phyloP scores from a whole-genome alignment of 2,888 invertebrate genomes.

The Harpagoxenus sublaevis region DNA sequence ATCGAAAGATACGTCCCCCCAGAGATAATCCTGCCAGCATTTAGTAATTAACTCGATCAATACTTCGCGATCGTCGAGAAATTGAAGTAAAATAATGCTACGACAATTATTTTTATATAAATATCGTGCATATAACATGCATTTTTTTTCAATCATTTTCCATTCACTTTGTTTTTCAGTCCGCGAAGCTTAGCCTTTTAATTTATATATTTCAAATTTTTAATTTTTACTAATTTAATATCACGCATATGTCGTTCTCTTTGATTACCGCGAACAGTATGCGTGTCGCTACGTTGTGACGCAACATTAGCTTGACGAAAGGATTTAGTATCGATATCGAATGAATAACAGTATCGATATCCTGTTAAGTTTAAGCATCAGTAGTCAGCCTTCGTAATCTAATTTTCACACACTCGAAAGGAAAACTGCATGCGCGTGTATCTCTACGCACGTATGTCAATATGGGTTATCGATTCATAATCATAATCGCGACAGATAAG shows the following conservation, averaged over 20 bases:
- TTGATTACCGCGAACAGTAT: neutral
- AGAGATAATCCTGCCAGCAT: neutral
- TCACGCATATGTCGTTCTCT: neutral
- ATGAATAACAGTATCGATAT: conserved; percentile 13
- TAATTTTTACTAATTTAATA: neutral
- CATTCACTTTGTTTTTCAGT: neutral
- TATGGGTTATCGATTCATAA: conserved; percentile 74
- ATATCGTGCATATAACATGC: neutral
- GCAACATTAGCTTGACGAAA: neutral
- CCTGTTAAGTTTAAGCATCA: neutral
- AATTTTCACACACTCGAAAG: conserved; percentile 6
- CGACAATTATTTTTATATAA: neutral
- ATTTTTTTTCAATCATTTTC: neutral
- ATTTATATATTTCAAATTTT: neutral
- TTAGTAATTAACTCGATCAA: conserved; percentile 21
- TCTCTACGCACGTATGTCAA: conserved; percentile 11
- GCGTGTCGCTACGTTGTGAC: neutral
- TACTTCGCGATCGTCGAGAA: neutral
- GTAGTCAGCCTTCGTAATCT: neutral
- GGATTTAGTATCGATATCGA: neutral
- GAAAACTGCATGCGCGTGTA: neutral
- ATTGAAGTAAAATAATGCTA: neutral
- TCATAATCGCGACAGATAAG: conserved; percentile 72
- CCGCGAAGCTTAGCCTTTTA: neutral
- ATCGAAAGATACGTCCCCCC: neutral